Conservation (phyloP, 2,888 invertebrate species). For the Drosophila mimetica region DNA sequence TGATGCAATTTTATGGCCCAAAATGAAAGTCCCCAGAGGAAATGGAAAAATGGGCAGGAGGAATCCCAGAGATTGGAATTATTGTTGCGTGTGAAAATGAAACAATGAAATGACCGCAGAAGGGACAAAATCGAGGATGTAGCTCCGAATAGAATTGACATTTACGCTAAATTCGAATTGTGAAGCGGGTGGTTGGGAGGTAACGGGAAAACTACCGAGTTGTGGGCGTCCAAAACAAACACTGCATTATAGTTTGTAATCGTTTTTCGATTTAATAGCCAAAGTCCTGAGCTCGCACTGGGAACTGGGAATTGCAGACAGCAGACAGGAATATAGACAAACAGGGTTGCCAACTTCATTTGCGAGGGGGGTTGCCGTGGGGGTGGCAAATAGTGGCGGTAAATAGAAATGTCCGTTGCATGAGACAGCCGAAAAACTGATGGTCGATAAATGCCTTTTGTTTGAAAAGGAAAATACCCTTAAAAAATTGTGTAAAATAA, state of each 20-base stretch:
- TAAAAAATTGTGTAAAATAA: not conserved
- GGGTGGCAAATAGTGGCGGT: constrained; percentile 56
- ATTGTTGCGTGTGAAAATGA: constrained; percentile 76
- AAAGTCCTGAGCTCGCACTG: constrained; percentile 22
- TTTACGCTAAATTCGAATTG: constrained; percentile 63
- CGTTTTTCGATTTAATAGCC: constrained; percentile 79
- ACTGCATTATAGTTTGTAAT: constrained; percentile 78
- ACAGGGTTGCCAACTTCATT: constrained; percentile 35
- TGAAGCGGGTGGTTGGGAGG: not conserved
- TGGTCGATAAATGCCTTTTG: not conserved
- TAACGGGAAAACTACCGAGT: constrained; percentile 22
- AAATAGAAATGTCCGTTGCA: constrained; percentile 75
- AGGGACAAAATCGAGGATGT: constrained; percentile 32
- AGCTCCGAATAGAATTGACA: constrained; percentile 61
- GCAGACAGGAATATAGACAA: constrained; percentile 28
- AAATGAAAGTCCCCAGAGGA: constrained; percentile 27
- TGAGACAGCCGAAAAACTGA: constrained; percentile 34
- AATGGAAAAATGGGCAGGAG: constrained; percentile 2
- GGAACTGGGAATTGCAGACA: constrained; percentile 32
- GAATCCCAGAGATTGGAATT: constrained; percentile 35
- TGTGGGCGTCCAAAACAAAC: constrained; percentile 47
- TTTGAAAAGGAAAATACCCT: constrained; percentile 5
- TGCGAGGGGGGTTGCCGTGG: constrained; percentile 1
- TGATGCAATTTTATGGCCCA: constrained; percentile 63
- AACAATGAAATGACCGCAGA: constrained; percentile 76